Conservation (phyloP, 2,888 invertebrate species). For the Spisula solida region DNA sequence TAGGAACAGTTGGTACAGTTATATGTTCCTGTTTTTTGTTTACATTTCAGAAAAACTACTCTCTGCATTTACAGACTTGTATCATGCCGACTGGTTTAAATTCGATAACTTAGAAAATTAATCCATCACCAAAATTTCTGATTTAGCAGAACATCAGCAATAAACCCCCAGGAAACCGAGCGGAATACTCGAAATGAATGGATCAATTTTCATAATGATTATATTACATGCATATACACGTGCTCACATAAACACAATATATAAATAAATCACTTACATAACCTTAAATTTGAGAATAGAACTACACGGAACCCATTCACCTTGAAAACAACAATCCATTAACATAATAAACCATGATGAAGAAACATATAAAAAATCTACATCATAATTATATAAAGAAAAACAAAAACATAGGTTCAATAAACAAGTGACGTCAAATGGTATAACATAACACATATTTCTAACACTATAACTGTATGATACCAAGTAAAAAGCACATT, state of each 20-base stretch:
- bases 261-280: background rate
- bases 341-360: background rate
- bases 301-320: background rate
- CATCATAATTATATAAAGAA: background rate
- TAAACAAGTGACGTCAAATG: background rate
- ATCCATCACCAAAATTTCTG: no score
- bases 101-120: no score
- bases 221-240: background rate
- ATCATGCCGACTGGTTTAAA: no score
- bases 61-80: no score
- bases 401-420: background rate
- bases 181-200: background rate
- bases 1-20: no score
- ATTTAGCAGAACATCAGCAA: no score
- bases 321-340: background rate
- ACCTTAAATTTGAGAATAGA: background rate
- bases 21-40: no score
- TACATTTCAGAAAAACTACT: no score
- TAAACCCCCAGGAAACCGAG: background rate
- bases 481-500: background rate
- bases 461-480: background rate
- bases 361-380: constrained; percentile 3
- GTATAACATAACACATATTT: constrained; percentile 11
- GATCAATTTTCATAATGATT: background rate
- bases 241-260: background rate